These are phyloP conservation scores for Candoia aspera DNA, from an alignment of 2,113 vertebrate genomes.

Conservation along the genomic window DNA sequence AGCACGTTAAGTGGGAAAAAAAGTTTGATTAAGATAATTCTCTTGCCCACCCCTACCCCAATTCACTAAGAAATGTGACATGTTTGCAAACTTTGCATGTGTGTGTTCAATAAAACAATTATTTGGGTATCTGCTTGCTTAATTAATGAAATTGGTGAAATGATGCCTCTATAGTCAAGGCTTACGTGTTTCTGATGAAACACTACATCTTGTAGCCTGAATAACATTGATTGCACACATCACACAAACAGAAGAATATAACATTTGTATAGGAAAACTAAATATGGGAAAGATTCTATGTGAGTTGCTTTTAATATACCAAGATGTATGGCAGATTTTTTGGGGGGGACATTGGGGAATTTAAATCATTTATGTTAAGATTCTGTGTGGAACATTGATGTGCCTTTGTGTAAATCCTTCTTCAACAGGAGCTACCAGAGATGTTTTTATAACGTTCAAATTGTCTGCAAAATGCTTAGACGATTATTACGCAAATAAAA, in stretches of 20 bases:
- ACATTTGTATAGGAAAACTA: background rate
- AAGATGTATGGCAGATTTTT: background rate
- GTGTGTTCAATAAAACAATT: background rate
- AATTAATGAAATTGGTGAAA: background rate
- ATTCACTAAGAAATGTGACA: conserved; percentile 10
- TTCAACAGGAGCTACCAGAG: background rate
- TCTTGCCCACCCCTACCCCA: rapidly evolving
- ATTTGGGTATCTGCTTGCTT: background rate
- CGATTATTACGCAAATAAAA: background rate
- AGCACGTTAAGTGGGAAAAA: background rate
- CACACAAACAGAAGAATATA: background rate
- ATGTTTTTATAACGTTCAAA: background rate
- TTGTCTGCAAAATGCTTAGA: background rate
- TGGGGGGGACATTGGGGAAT: background rate
- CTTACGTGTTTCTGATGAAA: background rate
- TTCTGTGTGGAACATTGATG: background rate
- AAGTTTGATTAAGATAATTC: background rate
- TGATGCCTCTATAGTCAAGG: too few relatives aligned
- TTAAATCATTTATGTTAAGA: background rate
- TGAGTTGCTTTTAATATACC: background rate
- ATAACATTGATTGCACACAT: background rate
- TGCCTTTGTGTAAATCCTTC: background rate
- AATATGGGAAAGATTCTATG: background rate
- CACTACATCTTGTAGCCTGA: background rate
- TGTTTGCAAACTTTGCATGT: background rate